Evolutionary conservation across 1,140 invertebrate genomes (phyloP).

Genomic region (Drosophila azteca): DNA sequence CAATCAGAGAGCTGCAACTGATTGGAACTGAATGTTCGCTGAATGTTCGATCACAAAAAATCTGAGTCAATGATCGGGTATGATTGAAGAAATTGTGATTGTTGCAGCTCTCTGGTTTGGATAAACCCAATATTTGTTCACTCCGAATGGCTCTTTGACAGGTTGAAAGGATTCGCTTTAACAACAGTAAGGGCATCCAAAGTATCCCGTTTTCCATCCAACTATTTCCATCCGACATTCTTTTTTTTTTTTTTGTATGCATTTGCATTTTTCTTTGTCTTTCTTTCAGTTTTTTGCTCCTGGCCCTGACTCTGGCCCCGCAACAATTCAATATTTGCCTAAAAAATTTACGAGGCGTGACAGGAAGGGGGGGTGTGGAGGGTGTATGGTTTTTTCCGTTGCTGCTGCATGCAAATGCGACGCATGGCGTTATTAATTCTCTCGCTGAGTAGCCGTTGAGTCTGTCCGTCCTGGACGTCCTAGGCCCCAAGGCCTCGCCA

Average conservation of each 20-base stretch:
- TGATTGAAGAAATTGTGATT: too few relatives aligned
- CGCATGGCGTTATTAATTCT: slow-evolving; percentile 69
- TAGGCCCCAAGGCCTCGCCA: not conserved
- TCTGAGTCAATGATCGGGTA: too few relatives aligned
- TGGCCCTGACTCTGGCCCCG: not conserved
- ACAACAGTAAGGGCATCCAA: slow-evolving; percentile 7
- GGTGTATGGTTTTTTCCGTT: not conserved
- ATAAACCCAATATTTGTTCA: too few relatives aligned
- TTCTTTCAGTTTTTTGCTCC: slow-evolving; percentile 20
- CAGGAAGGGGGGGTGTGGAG: not conserved
- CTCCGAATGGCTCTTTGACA: too few relatives aligned
- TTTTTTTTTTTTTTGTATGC: slow-evolving; percentile 7
- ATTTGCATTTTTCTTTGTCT: slow-evolving; percentile 1
- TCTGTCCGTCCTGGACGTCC: not conserved
- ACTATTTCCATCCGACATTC: slow-evolving; percentile 11
- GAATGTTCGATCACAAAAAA: too few relatives aligned
- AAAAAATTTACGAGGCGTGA: slow-evolving; percentile 52
- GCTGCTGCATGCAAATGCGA: slow-evolving; percentile 39
- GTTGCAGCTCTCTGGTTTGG: too few relatives aligned
- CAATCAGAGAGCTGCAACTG: too few relatives aligned
- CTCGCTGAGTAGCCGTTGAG: slow-evolving; percentile 64
- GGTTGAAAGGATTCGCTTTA: too few relatives aligned
- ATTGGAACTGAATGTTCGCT: too few relatives aligned
- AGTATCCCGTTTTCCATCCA: slow-evolving; percentile 7
- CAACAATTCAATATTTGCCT: slow-evolving; percentile 62